Evolutionary conservation across 2,113 vertebrate genomes (phyloP), one percentile per base, ranked within the genome.

Genomic region (Pipa parva): DNA sequence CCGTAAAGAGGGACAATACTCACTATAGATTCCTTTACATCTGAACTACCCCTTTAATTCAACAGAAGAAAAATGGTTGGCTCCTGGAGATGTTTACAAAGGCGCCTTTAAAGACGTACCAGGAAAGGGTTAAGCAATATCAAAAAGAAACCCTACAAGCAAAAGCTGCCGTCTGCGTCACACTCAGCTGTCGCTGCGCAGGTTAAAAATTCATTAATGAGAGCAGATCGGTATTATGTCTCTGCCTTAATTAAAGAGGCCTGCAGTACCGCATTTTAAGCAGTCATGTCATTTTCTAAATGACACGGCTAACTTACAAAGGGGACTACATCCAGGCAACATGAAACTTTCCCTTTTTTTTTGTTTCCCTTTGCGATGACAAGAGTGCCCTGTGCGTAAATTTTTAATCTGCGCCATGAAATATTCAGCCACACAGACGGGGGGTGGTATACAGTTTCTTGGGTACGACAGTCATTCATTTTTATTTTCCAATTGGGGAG

Each of bases 331-430:
- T 80, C 71, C 73, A 55, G 72, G 48, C 26, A 86, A 83, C 75
- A 76, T 72, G 82, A 81, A 76, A 73, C 73, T 0, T 12, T 70
- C 74, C 0, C 31, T 28, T 48, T 54, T 46, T n/a, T n/a, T n/a
- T n/a, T n/a, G n/a, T n/a, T n/a, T 64, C 78, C 54, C 61, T 73
- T 33, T 13, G 2, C 76, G 50, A 74, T 67, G 80, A 82, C 75
- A 58, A 63, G 45, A 71, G 70, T n/a, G 74, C 72, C n/a, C 79
- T 69, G 65, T 26, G 71, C 72, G 79, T 88, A 74, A 82, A 87
- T 86, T 77, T 86, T 89, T 85, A 87, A 87, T 85, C 77, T n/a
- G 25, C 77, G 1, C 82, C 22, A 0, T 88, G 73, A 83, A 89
- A 86, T 82, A 90, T 89, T 89, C 78, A 89, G 0, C 1, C 74